Conservation (phyloP, 2,797 vertebrate species). For the Nyctalus aviator region DNA sequence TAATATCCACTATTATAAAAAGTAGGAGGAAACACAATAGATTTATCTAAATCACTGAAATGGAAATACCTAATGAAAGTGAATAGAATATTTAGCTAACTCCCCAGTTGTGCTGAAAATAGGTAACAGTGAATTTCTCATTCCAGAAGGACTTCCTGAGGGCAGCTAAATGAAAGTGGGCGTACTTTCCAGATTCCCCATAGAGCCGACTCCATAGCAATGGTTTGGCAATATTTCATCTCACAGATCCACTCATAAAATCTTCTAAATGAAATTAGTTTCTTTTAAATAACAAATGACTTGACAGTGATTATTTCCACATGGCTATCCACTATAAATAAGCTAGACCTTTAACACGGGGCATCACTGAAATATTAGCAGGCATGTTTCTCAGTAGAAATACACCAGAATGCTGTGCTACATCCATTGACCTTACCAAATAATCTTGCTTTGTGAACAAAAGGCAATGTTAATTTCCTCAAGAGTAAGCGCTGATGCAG, state of each 20-base stretch:
- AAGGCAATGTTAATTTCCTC: conserved; percentile 55
- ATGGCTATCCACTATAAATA: neutral
- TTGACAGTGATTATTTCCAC: neutral
- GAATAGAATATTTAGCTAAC: conserved; percentile 7
- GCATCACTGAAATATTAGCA: neutral
- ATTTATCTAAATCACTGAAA: conserved; percentile 14
- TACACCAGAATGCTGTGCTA: conserved; percentile 16
- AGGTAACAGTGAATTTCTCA: neutral
- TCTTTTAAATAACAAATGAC: conserved; percentile 45
- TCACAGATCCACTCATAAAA: neutral
- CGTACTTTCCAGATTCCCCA: neutral
- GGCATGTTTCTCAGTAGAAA: conserved; percentile 39
- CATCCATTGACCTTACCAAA: conserved; percentile 62
- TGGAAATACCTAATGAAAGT: neutral
- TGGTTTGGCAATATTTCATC: neutral
- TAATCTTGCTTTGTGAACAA: conserved; percentile 63
- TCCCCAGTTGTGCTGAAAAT: neutral
- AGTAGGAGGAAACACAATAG: neutral
- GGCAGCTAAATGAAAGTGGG: neutral
- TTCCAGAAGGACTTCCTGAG: neutral
- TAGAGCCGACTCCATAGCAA: neutral
- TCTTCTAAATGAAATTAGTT: conserved; percentile 16
- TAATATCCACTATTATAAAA: conserved; percentile 42
- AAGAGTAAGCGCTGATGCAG: neutral
- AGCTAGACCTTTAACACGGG: conserved; percentile 27